Evolutionary conservation across 1,140 invertebrate genomes (phyloP).

Genomic region (Drosophila punjabiensis): DNA sequence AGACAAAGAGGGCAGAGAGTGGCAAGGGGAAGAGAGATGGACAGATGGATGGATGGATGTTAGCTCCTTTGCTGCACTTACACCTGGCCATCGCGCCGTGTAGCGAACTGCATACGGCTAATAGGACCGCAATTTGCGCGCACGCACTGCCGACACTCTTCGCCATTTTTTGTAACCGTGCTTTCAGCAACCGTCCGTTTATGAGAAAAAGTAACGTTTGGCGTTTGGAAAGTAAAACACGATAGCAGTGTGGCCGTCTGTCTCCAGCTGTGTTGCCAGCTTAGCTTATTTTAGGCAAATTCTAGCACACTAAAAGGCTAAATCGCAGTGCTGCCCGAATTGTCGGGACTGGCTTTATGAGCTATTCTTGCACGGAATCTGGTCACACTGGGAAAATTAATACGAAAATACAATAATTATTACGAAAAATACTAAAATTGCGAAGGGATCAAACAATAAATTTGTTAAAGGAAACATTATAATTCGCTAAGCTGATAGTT

Average conservation of each 20-base stretch:
- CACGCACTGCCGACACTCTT: constrained; percentile 71
- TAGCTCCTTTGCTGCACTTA: constrained; percentile 42
- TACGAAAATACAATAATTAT: too few relatives aligned
- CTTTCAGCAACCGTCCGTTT: constrained; percentile 44
- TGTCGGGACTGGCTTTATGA: too few relatives aligned
- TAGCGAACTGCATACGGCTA: constrained; percentile 56
- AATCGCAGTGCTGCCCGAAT: too few relatives aligned
- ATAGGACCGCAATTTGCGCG: constrained; percentile 71
- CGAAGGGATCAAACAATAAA: too few relatives aligned
- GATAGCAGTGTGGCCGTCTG: not conserved
- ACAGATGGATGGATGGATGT: not conserved
- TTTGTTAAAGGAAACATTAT: too few relatives aligned
- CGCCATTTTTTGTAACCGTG: constrained; percentile 65
- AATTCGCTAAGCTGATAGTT: too few relatives aligned
- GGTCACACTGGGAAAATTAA: too few relatives aligned
- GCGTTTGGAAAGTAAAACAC: constrained; percentile 24
- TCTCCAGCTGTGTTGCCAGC: not conserved
- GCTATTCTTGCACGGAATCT: too few relatives aligned
- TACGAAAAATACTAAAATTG: too few relatives aligned
- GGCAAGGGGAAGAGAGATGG: constrained; percentile 3
- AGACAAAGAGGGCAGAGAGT: constrained; percentile 6
- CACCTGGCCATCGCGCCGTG: constrained; percentile 31
- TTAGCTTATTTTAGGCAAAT: too few relatives aligned
- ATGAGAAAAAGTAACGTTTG: constrained; percentile 20
- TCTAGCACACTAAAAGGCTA: too few relatives aligned